Evolutionary conservation across 2,113 vertebrate genomes (phyloP).

Genomic region (Malurus alboscapulatus): DNA sequence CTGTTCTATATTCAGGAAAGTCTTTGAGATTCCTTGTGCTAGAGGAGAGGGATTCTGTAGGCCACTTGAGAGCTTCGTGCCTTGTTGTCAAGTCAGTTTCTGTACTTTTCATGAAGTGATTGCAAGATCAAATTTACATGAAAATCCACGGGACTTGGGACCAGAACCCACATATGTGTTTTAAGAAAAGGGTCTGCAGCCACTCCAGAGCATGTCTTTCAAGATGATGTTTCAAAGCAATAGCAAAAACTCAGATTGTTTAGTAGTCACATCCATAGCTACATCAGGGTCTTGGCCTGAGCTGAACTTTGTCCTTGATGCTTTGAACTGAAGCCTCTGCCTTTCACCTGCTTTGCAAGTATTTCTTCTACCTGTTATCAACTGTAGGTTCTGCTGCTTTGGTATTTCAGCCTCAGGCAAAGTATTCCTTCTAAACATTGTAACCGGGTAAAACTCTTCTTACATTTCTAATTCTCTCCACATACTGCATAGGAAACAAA

Average conservation of each 20-base stretch:
- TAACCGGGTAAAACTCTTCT: rapidly evolving
- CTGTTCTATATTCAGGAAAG: not conserved
- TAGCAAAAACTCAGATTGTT: not conserved
- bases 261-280: not conserved
- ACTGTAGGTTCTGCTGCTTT: not conserved
- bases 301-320: not conserved
- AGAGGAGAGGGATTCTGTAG: not conserved
- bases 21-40: not conserved
- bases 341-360: not conserved
- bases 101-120: not conserved
- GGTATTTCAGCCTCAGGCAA: not conserved
- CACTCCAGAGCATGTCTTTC: not conserved
- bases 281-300: not conserved
- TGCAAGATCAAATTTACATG: not conserved
- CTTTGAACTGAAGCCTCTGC: not conserved
- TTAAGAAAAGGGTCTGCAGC: not conserved
- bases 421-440: not conserved
- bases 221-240: not conserved
- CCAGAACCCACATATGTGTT: rapidly evolving
- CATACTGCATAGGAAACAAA: not conserved
- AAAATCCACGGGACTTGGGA: not conserved
- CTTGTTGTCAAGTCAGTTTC: not conserved
- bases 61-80: not conserved
- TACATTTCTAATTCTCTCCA: not conserved
- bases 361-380: not conserved